Percentiles rank a stretch among this genome's conserved stretches.
Conservation (phyloP, 2,888 invertebrate genomes). For the Hyles lineata region DNA sequence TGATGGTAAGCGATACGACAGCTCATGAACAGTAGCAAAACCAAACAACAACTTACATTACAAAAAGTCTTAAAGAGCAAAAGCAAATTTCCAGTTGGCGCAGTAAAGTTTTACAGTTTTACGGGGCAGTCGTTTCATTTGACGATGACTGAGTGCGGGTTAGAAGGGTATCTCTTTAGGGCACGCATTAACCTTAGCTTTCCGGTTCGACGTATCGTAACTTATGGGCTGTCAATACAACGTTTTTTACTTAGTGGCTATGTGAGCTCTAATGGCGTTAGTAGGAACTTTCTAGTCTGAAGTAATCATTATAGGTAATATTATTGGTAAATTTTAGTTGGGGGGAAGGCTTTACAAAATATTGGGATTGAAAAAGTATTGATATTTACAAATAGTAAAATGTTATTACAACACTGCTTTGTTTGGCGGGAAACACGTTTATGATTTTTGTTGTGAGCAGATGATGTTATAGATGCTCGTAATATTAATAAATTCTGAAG, state of each 20-base stretch:
- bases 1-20: too few relatives aligned
- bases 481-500: too few relatives aligned
- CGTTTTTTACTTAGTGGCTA: slow-evolving; percentile 14
- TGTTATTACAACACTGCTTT: too few relatives aligned
- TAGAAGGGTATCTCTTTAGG: slow-evolving; percentile 1
- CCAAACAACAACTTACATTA: too few relatives aligned
- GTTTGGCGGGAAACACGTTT: too few relatives aligned
- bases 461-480: too few relatives aligned
- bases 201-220: slow-evolving; percentile 15
- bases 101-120: slow-evolving; percentile 11
- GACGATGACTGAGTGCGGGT: slow-evolving; percentile 22
- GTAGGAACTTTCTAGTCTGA: background rate
- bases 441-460: too few relatives aligned
- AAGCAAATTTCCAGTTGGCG: background rate
- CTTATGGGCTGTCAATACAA: slow-evolving; percentile 1
- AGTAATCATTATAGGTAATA: background rate
- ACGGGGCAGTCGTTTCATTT: slow-evolving; percentile 12
- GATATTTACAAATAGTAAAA: too few relatives aligned
- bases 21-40: too few relatives aligned
- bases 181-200: slow-evolving; percentile 20
- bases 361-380: background rate
- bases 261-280: background rate
- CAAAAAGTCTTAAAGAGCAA: background rate
- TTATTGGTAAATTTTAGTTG: background rate
- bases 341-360: background rate